Base-by-base conservation (phyloP, 2,888 invertebrate species). In the Augochlorella aurata region DNA sequence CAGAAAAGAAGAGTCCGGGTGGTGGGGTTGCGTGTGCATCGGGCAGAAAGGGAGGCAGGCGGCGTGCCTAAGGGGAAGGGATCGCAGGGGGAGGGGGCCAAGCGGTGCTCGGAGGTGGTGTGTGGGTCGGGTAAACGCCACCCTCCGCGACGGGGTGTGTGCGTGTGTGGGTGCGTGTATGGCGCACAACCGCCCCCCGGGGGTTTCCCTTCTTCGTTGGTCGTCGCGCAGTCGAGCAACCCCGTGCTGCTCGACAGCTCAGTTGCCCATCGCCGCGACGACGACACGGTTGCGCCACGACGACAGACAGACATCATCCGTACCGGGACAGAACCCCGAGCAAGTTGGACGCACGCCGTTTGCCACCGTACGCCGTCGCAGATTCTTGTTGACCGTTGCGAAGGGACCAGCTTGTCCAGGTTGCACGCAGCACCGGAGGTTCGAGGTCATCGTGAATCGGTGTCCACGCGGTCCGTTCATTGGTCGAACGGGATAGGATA, bases 201-300 rank as follows among this genome's bases (percentile, higher is more conserved):
- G 89, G 88, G 88, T 78, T 87, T 88, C 88, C 88, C 87, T 88
- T 88, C 86, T 81, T 86, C 88, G 88, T 89, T 76, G 78, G 78
- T 80, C 83, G 87, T 87, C 84, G 88, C 88, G 86, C 83, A 82
- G 85, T 86, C 85, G 90, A 89, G 90, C 92, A 90, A 92, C 92
- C 91, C 91, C 87, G 89, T 87, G 89, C 88, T 86, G 85, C 87
- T 85, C 85, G 87, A 67, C 81, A 84, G 87, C 86, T 86, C 93
- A 93, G 93, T 93, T 93, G 93, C 91, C 91, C 92, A 93, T 90
- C 92, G 92, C 83, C 83, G 83, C 83, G 83, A 84, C 83, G 83
- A 83, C 83, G 83, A 84, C 83, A 83, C 83, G 92, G 92, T 90
- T 88, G 88, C 88, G 83, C 83, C 82, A 82, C 82, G 72, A 82